Percentiles rank a stretch among this genome's conserved stretches.
Conservation (phyloP, 2,113 vertebrate species). For the Suncus etruscus region DNA sequence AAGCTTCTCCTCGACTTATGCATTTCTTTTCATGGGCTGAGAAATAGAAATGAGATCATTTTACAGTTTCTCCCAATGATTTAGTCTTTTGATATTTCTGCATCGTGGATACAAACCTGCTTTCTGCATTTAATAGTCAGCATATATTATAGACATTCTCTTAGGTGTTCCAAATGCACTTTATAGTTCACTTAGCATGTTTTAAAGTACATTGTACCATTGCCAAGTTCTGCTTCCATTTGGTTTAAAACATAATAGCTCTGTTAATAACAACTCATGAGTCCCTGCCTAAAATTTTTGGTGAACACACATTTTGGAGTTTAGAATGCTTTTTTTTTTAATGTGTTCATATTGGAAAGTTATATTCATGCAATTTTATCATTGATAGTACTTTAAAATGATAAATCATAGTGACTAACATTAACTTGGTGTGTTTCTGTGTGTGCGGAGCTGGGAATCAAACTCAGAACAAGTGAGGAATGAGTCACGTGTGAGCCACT, state of each 20-base stretch:
- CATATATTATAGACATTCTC: neutral
- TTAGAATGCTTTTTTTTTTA: neutral
- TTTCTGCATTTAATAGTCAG: neutral
- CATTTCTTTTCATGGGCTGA: conserved; percentile 97
- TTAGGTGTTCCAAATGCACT: neutral
- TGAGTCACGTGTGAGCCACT: no score
- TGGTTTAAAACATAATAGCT: neutral
- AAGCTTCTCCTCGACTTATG: conserved; percentile 95
- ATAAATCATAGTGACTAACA: no score
- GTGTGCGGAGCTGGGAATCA: no score
- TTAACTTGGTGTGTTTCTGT: no score
- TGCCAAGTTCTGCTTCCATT: neutral
- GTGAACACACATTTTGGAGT: neutral
- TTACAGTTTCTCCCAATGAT: neutral
- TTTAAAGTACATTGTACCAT: neutral
- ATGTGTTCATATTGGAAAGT: no score
- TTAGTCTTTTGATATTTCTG: neutral
- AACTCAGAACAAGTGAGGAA: no score
- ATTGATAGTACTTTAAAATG: no score
- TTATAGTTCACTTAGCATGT: neutral
- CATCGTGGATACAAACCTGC: neutral
- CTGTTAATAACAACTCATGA: neutral
- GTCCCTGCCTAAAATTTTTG: conserved; percentile 2
- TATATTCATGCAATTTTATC: no score
- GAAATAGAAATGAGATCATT: conserved; percentile 34